Percentiles rank a stretch among this genome's conserved stretches.
Evolutionary conservation across 2,888 invertebrate species (phyloP).

Genomic region (Tetropium fuscum): DNA sequence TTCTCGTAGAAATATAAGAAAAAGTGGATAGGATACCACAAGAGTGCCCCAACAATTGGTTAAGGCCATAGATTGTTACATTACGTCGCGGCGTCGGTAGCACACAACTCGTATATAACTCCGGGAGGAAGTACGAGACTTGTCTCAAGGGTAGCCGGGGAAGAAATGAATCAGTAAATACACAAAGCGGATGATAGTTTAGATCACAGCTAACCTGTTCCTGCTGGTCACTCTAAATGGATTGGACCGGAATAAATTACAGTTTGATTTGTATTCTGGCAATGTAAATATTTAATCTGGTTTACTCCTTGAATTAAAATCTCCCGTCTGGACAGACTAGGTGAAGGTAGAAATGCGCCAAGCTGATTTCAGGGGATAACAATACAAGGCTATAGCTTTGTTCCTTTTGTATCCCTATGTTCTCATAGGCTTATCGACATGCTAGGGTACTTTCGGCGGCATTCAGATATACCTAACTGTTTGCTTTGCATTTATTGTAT

Average conservation of each 20-base stretch:
- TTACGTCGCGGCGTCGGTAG: constrained; percentile 39
- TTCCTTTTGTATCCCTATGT: constrained; percentile 2
- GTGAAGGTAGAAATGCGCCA: constrained; percentile 19
- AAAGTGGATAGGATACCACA: constrained; percentile 46
- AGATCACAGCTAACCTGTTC: constrained; percentile 32
- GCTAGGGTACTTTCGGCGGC: background rate
- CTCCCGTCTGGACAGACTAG: constrained; percentile 32
- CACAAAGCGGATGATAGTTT: constrained; percentile 35
- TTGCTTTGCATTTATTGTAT: no score
- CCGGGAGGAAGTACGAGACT: constrained; percentile 45
- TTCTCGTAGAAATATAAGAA: constrained; percentile 17
- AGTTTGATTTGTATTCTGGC: constrained; percentile 46
- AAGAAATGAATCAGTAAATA: constrained; percentile 52
- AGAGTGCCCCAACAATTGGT: constrained; percentile 53
- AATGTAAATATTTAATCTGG: constrained; percentile 44
- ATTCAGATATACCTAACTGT: no score
- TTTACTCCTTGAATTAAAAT: constrained; percentile 40
- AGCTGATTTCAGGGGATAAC: constrained; percentile 11
- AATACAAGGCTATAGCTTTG: constrained; percentile 22
- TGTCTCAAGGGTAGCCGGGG: constrained; percentile 43
- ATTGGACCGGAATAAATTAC: constrained; percentile 42
- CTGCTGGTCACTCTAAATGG: constrained; percentile 34
- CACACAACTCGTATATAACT: constrained; percentile 48
- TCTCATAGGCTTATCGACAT: constrained; percentile 1
- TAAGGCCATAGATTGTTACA: constrained; percentile 51